phyloP scores from a whole-genome alignment of 1,140 invertebrate species.

The Geopemphigus sp. region DNA sequence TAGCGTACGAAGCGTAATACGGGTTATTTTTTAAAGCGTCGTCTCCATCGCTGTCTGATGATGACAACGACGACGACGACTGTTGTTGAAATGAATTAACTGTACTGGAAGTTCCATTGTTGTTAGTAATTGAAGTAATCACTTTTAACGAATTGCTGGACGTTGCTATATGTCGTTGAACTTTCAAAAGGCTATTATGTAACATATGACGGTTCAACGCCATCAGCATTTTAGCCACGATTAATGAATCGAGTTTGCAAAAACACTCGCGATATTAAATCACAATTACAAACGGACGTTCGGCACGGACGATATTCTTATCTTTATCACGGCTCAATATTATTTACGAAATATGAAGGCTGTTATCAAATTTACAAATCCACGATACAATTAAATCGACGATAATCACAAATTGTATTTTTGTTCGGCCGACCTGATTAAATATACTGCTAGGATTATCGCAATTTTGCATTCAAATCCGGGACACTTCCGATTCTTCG shows the following conservation, averaged over 20 bases:
- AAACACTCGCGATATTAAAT: too few species aligned
- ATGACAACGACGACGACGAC: neutral
- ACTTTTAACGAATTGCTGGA: neutral
- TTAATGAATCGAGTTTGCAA: neutral
- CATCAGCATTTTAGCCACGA: conserved; percentile 13
- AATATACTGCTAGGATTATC: too few species aligned
- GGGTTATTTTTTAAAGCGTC: conserved; percentile 23
- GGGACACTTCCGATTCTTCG: too few species aligned
- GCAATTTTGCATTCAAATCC: too few species aligned
- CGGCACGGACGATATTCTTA: too few species aligned
- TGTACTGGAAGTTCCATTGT: neutral
- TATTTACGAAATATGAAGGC: too few species aligned
- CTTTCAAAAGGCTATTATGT: conserved; percentile 24
- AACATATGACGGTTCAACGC: conserved; percentile 27
- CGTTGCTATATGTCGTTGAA: conserved; percentile 12
- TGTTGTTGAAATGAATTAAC: conserved; percentile 23
- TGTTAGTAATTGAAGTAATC: neutral
- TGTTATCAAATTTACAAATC: too few species aligned
- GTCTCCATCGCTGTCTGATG: conserved; percentile 23
- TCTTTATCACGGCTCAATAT: too few species aligned
- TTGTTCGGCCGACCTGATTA: too few species aligned
- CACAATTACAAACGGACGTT: too few species aligned
- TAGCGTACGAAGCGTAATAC: conserved; percentile 7
- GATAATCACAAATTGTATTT: too few species aligned
- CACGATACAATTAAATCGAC: too few species aligned